phyloP scores from a whole-genome alignment of 1,140 invertebrate species.

The Mycetomoellerius zeteki region DNA sequence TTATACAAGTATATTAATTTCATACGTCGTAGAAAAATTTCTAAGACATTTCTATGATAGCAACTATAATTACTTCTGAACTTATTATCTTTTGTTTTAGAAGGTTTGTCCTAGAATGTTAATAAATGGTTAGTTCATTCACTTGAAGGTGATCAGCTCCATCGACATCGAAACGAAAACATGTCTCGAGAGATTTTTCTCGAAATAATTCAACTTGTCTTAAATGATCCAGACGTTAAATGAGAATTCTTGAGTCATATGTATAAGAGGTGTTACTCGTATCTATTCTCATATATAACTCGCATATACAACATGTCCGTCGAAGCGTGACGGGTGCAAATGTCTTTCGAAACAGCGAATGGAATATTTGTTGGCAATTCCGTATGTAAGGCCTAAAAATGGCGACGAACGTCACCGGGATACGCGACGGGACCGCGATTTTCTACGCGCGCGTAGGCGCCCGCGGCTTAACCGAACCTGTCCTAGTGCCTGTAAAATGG shows the following conservation, averaged over 20 bases:
- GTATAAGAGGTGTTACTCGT: conserved; percentile 40
- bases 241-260: conserved; percentile 46
- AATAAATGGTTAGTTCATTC: not conserved
- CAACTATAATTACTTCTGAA: not conserved
- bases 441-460: conserved; percentile 36
- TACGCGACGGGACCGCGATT: not conserved
- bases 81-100: not conserved
- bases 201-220: not conserved
- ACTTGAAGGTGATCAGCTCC: not conserved
- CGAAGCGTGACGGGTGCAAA: conserved; percentile 60
- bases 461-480: conserved; percentile 13
- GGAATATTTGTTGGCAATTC: conserved; percentile 56
- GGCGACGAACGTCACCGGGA: conserved; percentile 13
- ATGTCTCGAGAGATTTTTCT: not conserved
- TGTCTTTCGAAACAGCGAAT: conserved; percentile 71
- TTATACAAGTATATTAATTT: not conserved
- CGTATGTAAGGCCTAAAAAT: conserved; percentile 47
- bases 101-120: not conserved
- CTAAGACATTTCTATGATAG: not conserved
- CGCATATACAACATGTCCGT: not conserved
- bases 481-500: conserved; percentile 7
- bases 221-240: conserved; percentile 7
- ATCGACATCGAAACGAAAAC: not conserved
- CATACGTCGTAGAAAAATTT: not conserved
- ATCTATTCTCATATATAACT: conserved; percentile 34